Conservation (phyloP, 1,140 invertebrate species). For the Zophobas morio region DNA sequence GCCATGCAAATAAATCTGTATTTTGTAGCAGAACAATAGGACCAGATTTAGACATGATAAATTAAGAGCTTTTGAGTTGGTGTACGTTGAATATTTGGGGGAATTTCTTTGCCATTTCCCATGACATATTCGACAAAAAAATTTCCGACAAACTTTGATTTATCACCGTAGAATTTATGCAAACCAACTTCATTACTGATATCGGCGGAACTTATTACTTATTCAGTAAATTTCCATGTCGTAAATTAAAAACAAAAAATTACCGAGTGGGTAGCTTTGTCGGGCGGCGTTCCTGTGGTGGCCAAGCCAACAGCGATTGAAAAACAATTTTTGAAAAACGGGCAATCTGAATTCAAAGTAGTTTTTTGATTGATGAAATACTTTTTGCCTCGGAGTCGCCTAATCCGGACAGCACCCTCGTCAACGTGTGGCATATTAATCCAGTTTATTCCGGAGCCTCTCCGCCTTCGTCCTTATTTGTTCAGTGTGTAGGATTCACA, state of each 20-base stretch:
- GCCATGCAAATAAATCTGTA: constrained; percentile 43
- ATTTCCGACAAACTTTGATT: constrained; percentile 29
- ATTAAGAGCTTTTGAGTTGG: constrained; percentile 47
- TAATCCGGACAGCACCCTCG: constrained; percentile 40
- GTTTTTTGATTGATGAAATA: constrained; percentile 43
- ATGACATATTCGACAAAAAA: neutral
- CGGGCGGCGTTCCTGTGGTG: neutral
- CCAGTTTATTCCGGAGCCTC: constrained; percentile 31
- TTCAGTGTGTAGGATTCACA: constrained; percentile 32
- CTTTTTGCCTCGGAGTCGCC: constrained; percentile 35
- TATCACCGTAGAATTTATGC: constrained; percentile 31
- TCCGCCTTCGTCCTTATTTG: constrained; percentile 38
- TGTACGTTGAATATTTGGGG: constrained; percentile 15
- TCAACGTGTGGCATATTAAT: constrained; percentile 42
- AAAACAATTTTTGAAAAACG: constrained; percentile 34
- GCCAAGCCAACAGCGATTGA: neutral
- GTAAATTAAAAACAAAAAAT: constrained; percentile 31
- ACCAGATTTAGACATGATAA: constrained; percentile 48
- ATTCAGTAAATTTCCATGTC: constrained; percentile 35
- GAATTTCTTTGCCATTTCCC: constrained; percentile 31
- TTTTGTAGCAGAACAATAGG: constrained; percentile 45
- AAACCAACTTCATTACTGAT: constrained; percentile 25
- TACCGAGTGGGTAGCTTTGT: neutral
- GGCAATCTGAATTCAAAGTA: constrained; percentile 39
- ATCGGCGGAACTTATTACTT: constrained; percentile 27